Percentiles rank a stretch among this genome's conserved stretches.
Evolutionary conservation across 2,113 vertebrate genomes (phyloP).

Genomic region (Leptocoma aspasia): DNA sequence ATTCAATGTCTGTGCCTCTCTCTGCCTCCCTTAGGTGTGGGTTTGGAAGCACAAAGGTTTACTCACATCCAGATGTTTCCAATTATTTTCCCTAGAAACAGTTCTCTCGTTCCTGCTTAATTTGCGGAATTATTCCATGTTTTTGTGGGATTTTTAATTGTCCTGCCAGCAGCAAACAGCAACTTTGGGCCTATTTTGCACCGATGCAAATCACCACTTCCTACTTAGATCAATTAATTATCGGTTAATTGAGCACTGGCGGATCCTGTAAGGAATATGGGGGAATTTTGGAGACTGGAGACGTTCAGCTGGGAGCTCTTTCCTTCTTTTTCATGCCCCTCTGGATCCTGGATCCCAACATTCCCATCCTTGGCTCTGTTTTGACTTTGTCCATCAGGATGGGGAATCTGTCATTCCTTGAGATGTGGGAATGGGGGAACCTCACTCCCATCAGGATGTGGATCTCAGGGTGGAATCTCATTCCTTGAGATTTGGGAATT

Average conservation of each 20-base stretch:
- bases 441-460: neutral
- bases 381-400: neutral
- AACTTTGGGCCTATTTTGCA: neutral
- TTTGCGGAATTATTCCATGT: neutral
- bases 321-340: accelerated
- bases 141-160: neutral
- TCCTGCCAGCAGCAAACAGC: neutral
- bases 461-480: neutral
- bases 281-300: neutral
- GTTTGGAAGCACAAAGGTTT: neutral
- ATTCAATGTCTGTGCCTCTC: neutral
- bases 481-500: accelerated
- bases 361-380: neutral
- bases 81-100: neutral
- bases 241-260: neutral
- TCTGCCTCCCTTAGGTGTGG: neutral
- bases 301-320: neutral
- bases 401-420: neutral
- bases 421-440: neutral
- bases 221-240: neutral
- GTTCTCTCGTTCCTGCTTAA: neutral
- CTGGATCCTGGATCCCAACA: neutral
- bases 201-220: neutral
- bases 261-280: neutral
- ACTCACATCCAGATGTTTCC: conserved; percentile 8